phyloP scores from a whole-genome alignment of 2,888 invertebrate species.

The Malacosoma neustria region DNA sequence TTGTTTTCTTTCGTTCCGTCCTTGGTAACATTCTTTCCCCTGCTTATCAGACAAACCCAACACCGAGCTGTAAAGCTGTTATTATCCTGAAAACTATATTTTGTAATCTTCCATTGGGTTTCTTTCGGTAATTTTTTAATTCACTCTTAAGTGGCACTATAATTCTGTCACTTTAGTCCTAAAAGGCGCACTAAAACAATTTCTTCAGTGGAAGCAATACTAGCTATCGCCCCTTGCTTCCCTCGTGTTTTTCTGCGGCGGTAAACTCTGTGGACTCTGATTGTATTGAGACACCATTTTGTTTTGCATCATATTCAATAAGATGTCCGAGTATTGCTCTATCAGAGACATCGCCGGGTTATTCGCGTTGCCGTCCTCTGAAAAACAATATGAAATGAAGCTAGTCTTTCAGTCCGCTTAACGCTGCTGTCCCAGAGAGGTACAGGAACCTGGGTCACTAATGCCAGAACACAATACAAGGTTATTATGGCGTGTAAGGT shows the following conservation, averaged over 20 bases:
- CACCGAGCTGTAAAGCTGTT: neutral
- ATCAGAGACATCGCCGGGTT: constrained; percentile 70
- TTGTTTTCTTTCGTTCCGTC: no score
- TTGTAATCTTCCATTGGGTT: constrained; percentile 1
- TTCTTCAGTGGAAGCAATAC: constrained; percentile 31
- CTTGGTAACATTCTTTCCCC: no score
- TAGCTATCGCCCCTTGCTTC: constrained; percentile 52
- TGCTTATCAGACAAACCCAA: no score
- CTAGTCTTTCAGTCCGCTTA: no score
- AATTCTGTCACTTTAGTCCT: no score
- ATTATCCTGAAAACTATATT: neutral
- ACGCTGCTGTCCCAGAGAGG: no score
- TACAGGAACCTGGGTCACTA: no score
- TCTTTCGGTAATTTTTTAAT: constrained; percentile 5
- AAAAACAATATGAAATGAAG: no score
- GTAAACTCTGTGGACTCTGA: constrained; percentile 50
- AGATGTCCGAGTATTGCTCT: constrained; percentile 77
- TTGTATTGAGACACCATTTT: constrained; percentile 63
- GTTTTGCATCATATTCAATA: constrained; percentile 72
- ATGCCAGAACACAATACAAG: no score
- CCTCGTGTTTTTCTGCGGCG: constrained; percentile 36
- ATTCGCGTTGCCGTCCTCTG: constrained; percentile 41
- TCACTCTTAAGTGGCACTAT: no score
- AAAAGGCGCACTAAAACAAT: no score
- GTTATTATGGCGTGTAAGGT: no score